Base-by-base conservation (phyloP, 2,888 invertebrate species). In the Acanthopleura granulata region DNA sequence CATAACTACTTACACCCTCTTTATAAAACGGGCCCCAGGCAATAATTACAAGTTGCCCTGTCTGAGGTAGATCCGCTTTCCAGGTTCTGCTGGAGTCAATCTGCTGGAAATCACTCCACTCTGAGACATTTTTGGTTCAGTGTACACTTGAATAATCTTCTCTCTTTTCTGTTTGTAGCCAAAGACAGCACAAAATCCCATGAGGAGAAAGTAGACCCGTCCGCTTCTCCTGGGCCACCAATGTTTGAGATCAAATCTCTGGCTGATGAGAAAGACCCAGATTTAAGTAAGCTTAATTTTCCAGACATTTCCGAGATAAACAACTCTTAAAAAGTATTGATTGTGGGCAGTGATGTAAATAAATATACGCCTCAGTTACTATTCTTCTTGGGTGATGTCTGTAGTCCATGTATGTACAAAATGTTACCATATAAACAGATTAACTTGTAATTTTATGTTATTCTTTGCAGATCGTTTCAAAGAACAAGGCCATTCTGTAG, bases 401-500 rank as follows among this genome's bases (percentile, higher is more conserved):
- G 9, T 40, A 9, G 3, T 40, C 4, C 9, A 9, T 40, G 12
- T 61, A 61, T 61, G 4, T 61, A 25, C 12, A 61, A n/a, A 61
- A 61, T 11, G 3, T 61, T 4, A 61, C 61, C n/a, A 61, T n/a
- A 61, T 40, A 40, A 9, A 40, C 40, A 40, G 9, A 6, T 40
- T n/a, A n/a, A n/a, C 4, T 40, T 40, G 9, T 6, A 40, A 57
- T 57, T n/a, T 57, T 3, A 57, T 57, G 18, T 57, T 18, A 57
- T 57, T 22, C 22, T 12, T 66, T 66, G 1, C 50, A 71, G 71
- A 49, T 71, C 40, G 50, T 14, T 71, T 71, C 1, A 71, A 71
- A 49, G 71, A 71, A 71, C 71, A 71, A 25, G 79, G 80, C 72
- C 80, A 82, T 75, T 82, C 82, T 30, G 82, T 82, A 29, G 78